Evolutionary conservation across 2,797 vertebrate species (phyloP).

Genomic region (Myotis vivesi): DNA sequence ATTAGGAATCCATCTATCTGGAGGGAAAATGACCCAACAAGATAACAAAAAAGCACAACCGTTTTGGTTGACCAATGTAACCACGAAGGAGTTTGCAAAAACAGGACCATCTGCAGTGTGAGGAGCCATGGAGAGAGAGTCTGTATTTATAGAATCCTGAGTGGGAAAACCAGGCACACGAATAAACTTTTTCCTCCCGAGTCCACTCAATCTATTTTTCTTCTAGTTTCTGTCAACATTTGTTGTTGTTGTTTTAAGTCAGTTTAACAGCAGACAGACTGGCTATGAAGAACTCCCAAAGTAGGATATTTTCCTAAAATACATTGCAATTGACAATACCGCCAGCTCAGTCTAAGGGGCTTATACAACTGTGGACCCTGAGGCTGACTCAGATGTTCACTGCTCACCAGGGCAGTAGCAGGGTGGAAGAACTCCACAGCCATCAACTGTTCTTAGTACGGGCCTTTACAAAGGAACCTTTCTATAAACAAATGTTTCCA

Average conservation of each 20-base stretch:
- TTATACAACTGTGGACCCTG: neutral
- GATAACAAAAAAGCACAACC: slow-evolving; percentile 19
- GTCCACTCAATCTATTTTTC: slow-evolving; percentile 56
- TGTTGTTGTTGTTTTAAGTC: neutral
- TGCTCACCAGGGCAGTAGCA: neutral
- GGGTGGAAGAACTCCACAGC: neutral
- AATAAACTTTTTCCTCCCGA: neutral
- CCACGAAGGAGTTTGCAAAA: slow-evolving; percentile 30
- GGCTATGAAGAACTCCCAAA: slow-evolving; percentile 62
- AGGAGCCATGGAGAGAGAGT: slow-evolving; percentile 29
- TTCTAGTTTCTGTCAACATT: slow-evolving; percentile 60
- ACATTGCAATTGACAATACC: slow-evolving; percentile 30
- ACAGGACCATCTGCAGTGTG: slow-evolving; percentile 52
- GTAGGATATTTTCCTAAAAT: slow-evolving; percentile 61
- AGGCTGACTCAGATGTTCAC: neutral
- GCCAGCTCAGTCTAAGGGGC: neutral
- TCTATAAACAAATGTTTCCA: slow-evolving; percentile 16
- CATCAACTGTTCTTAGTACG: neutral
- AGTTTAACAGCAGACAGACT: slow-evolving; percentile 64
- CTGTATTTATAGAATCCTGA: slow-evolving; percentile 56
- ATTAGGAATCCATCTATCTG: neutral
- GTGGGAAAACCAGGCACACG: slow-evolving; percentile 48
- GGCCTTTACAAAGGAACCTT: neutral
- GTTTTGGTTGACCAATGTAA: slow-evolving; percentile 39
- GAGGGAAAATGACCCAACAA: slow-evolving; percentile 51